A percentile compares a stretch with the other conserved stretches of the same genome.
Conservation (phyloP, 2,113 vertebrate species). For the Pheucticus melanocephalus region DNA sequence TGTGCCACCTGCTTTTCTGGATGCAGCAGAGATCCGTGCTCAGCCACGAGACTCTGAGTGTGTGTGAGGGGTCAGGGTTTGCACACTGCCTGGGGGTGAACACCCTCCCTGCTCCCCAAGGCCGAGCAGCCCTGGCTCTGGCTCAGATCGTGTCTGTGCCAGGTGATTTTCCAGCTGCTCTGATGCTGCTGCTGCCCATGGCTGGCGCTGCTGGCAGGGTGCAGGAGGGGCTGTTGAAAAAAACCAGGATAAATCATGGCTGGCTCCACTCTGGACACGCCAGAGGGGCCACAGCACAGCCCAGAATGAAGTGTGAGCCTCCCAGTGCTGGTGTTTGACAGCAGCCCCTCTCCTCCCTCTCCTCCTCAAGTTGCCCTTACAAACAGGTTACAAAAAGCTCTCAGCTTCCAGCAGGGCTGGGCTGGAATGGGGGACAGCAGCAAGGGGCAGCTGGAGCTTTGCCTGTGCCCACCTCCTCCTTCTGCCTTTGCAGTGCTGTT, state of each 20-base stretch:
- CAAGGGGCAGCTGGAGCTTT: neutral
- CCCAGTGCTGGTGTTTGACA: neutral
- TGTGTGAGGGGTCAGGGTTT: neutral
- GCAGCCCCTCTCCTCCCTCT: neutral
- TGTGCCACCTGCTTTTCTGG: neutral
- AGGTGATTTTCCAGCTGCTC: neutral
- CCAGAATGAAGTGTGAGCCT: neutral
- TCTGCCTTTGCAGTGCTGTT: neutral
- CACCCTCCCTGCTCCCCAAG: neutral
- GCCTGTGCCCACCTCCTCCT: neutral
- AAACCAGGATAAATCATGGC: too few relatives aligned
- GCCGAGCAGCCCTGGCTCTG: neutral
- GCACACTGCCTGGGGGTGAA: accelerated
- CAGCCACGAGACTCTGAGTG: neutral
- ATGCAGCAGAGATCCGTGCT: accelerated
- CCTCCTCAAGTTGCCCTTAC: too few relatives aligned
- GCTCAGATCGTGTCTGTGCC: accelerated
- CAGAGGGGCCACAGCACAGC: neutral
- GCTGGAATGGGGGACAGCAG: neutral
- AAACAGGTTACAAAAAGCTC: neutral
- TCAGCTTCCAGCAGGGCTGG: neutral
- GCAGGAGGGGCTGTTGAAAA: neutral
- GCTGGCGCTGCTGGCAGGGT: neutral
- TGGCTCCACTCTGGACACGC: neutral
- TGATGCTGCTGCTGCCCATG: neutral